Evolutionary conservation across 2,113 vertebrate genomes (phyloP).

Genomic region (Caranx melampygus): DNA sequence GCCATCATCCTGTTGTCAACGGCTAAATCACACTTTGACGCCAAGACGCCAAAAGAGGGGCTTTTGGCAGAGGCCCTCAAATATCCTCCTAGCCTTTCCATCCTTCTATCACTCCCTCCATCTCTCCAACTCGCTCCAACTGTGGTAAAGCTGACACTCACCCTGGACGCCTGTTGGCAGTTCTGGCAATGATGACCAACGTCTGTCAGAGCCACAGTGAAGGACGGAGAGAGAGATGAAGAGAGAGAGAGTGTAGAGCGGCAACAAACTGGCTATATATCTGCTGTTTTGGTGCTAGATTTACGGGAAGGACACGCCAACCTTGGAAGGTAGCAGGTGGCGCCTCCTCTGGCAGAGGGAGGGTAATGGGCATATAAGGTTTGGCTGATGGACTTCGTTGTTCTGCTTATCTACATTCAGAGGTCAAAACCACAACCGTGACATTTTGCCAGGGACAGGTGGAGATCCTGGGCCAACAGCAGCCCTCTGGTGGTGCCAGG

Average conservation of each 20-base stretch:
- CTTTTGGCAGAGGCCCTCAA: slow-evolving; percentile 65
- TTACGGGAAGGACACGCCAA: slow-evolving; percentile 55
- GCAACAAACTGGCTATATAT: slow-evolving; percentile 31
- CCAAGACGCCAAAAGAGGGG: slow-evolving; percentile 67
- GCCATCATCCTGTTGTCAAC: slow-evolving; percentile 60
- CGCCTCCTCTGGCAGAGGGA: slow-evolving; percentile 62
- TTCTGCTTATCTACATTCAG: slow-evolving; percentile 59
- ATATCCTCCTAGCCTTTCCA: slow-evolving; percentile 47
- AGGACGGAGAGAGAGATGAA: slow-evolving; percentile 25
- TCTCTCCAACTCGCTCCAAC: slow-evolving; percentile 66
- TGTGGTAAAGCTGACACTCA: slow-evolving; percentile 77
- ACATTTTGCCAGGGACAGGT: slow-evolving; percentile 46
- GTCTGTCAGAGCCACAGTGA: slow-evolving; percentile 57
- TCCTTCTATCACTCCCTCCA: slow-evolving; percentile 45
- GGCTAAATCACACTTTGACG: slow-evolving; percentile 55
- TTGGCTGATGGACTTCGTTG: slow-evolving; percentile 55
- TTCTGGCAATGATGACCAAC: slow-evolving; percentile 63
- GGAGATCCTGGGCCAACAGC: slow-evolving; percentile 27
- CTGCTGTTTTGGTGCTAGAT: slow-evolving; percentile 46
- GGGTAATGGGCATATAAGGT: slow-evolving; percentile 62
- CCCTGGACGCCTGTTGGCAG: slow-evolving; percentile 66
- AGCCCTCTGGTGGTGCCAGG: background rate
- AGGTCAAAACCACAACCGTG: slow-evolving; percentile 34
- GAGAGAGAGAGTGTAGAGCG: slow-evolving; percentile 19
- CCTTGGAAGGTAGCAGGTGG: slow-evolving; percentile 74